Evolutionary conservation across 2,797 vertebrate species (phyloP), one percentile per base, ranked within the genome.

Genomic region (Vipera ursinii): DNA sequence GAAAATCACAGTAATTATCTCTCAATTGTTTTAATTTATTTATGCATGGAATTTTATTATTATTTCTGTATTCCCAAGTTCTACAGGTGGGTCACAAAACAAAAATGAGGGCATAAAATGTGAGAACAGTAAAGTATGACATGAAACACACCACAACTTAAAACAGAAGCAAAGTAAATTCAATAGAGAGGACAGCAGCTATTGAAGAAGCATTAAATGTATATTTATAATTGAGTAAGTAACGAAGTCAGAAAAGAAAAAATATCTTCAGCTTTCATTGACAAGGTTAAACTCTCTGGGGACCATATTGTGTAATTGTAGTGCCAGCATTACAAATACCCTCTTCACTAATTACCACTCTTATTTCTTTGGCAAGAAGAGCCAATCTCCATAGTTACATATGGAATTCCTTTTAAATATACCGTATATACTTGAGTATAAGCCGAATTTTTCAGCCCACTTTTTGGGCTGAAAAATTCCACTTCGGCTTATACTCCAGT

Each of bases 1-100:
- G 92, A 99, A 98, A 97, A 97, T 99, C 28, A 98, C 99, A 98
- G 99, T 99, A 98, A 97, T 95, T 96, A 90, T 93, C 95, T 98
- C 96, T 97, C 92, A 95, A 82, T 95, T 90, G 96, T 88, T 95
- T 82, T 24, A 48, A 82, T 10, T 82, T 82, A 48, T 12, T 82
- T 12, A 5, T 48, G 44, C 78, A 4, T 48, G 20, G 95, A 90
- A 92, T 95, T 95, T 96, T 96, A 94, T 95, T 95, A 96, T 96
- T 56, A 22, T 55, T 89, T 69, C 61, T 55, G 4, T 56, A 59
- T 14, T 15, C 20, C 24, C 55, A 73, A 82, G 2, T 82, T 7
- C 8, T 59, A 26, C 24, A 85, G 24, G 24, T 15, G 57, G 55
- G 38, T 85, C 14, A 85, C 32, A 85, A 85, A 86, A 85, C n/a